Percentiles rank a stretch among this genome's conserved stretches.
Conservation (phyloP, 2,113 vertebrate species). For the Naja naja region DNA sequence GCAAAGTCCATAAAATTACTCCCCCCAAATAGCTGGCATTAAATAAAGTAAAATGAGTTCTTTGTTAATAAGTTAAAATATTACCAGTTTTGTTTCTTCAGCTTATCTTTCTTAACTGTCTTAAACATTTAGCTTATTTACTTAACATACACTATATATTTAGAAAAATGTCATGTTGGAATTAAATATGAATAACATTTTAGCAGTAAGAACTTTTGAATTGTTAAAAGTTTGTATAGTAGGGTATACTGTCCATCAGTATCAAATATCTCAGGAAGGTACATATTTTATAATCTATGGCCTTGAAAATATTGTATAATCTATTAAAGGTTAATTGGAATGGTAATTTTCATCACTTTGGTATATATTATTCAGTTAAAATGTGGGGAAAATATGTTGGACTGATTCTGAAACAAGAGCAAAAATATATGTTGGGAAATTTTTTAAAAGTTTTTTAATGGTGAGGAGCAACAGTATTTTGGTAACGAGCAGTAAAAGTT, state of each 20-base stretch:
- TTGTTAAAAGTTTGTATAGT: not conserved
- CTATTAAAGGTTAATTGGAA: not conserved
- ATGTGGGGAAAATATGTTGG: not conserved
- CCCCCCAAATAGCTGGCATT: not conserved
- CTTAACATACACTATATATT: not conserved
- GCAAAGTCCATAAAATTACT: not conserved
- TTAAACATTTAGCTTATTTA: accelerated
- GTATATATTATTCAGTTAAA: not conserved
- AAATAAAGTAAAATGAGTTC: not conserved
- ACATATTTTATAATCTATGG: not conserved
- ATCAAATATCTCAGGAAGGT: not conserved
- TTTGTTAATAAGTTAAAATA: not conserved
- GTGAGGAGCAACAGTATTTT: not conserved
- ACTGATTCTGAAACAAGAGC: not conserved
- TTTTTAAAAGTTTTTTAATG: not conserved
- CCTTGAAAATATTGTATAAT: not conserved
- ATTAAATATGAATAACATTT: not conserved
- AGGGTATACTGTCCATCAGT: not conserved
- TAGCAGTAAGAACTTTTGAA: not conserved
- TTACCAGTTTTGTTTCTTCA: not conserved
- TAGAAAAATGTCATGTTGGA: not conserved
- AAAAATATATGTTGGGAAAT: slow-evolving; percentile 11
- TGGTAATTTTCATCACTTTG: not conserved
- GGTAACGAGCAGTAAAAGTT: not conserved
- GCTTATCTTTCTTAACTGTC: not conserved